Percentiles rank a stretch among this genome's conserved stretches.
Evolutionary conservation across 2,797 vertebrate genomes (phyloP).

Genomic region (Chromobotia macracanthus): DNA sequence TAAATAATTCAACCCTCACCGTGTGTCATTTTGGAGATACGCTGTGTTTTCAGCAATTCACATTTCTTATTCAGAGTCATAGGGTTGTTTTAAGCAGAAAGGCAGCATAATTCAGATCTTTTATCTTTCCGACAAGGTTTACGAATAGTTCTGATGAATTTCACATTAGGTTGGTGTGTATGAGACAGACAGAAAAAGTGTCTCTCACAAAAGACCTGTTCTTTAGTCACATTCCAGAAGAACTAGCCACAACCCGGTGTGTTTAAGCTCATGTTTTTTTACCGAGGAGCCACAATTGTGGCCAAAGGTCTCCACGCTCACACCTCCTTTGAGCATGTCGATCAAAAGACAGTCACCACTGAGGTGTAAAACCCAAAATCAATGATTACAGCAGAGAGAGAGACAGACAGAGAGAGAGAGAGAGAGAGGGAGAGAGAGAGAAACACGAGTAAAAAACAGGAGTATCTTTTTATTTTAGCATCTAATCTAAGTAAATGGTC

Average conservation of each 20-base stretch:
- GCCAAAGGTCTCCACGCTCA: slow-evolving; percentile 33
- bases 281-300: slow-evolving; percentile 21
- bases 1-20: slow-evolving; percentile 55
- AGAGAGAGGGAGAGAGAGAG: neutral
- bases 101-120: slow-evolving; percentile 38
- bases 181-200: neutral
- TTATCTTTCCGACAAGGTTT: slow-evolving; percentile 56
- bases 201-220: neutral
- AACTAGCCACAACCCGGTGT: neutral
- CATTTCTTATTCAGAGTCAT: slow-evolving; percentile 44
- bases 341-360: slow-evolving; percentile 25
- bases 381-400: slow-evolving; percentile 23
- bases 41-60: slow-evolving; percentile 40
- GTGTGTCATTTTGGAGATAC: slow-evolving; percentile 41
- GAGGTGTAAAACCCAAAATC: slow-evolving; percentile 34
- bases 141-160: slow-evolving; percentile 36
- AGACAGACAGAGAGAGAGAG: neutral
- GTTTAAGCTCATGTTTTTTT: slow-evolving; percentile 19
- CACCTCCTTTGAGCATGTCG: slow-evolving; percentile 23
- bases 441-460: neutral
- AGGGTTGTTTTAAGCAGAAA: slow-evolving; percentile 51
- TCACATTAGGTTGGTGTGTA: slow-evolving; percentile 25
- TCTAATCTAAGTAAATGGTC: slow-evolving; percentile 35
- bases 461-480: slow-evolving; percentile 17
- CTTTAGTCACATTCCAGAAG: neutral